phyloP scores from a whole-genome alignment of 2,113 vertebrate genomes.

The Anolis sagrei region DNA sequence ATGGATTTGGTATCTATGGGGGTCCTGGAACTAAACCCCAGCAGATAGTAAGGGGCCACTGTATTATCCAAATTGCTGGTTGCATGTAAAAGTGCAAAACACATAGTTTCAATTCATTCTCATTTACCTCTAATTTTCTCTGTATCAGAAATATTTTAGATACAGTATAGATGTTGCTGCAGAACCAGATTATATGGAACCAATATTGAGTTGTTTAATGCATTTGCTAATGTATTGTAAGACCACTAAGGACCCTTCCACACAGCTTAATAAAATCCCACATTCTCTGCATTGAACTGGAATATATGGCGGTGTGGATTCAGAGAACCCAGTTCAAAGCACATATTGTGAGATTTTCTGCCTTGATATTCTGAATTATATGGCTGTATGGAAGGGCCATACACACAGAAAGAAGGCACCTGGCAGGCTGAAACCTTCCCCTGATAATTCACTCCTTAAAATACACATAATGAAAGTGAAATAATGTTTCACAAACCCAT shows the following conservation, averaged over 20 bases:
- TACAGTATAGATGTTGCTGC: background rate
- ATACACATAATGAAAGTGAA: background rate
- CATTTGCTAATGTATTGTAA: background rate
- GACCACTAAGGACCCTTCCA: background rate
- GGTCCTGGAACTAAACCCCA: too few relatives aligned
- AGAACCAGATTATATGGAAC: background rate
- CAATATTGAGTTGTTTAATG: background rate
- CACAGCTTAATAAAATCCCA: too few relatives aligned
- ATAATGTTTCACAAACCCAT: too few relatives aligned
- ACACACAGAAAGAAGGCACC: background rate
- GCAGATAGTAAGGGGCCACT: too few relatives aligned
- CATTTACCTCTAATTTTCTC: too few relatives aligned
- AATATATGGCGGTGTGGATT: too few relatives aligned
- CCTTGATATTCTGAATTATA: too few relatives aligned
- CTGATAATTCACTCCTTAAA: background rate
- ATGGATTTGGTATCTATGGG: too few relatives aligned
- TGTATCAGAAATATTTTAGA: background rate
- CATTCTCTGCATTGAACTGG: too few relatives aligned
- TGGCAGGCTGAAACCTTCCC: background rate
- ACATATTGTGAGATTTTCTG: too few relatives aligned
- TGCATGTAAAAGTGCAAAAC: background rate
- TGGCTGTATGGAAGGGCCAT: too few relatives aligned
- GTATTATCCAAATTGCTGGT: background rate
- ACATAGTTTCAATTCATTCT: background rate
- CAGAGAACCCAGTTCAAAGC: too few relatives aligned